Evolutionary conservation across 2,888 invertebrate species (phyloP).

Genomic region (Ecliptopera silaceata): DNA sequence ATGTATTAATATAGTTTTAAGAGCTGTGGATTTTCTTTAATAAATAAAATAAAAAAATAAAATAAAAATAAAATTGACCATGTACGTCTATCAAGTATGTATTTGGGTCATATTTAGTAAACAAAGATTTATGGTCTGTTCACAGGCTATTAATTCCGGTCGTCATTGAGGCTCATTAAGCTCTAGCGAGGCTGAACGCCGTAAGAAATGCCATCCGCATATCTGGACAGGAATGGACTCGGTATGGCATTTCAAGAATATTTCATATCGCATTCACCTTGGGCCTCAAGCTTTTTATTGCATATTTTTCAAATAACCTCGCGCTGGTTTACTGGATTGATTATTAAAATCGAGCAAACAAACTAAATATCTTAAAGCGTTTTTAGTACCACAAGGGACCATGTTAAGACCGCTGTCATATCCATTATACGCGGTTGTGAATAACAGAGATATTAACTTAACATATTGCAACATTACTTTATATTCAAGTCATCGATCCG

Average conservation of each 20-base stretch:
- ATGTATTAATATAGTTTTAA: too few relatives aligned
- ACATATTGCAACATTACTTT: slow-evolving; percentile 28
- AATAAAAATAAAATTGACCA: too few relatives aligned
- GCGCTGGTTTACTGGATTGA: not conserved
- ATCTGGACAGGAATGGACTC: slow-evolving; percentile 13
- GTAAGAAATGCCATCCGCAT: slow-evolving; percentile 27
- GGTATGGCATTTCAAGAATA: slow-evolving; percentile 19
- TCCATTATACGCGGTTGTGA: slow-evolving; percentile 9
- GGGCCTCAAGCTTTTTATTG: not conserved
- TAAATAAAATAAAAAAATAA: too few relatives aligned
- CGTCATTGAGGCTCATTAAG: slow-evolving; percentile 27
- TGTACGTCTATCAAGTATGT: slow-evolving; percentile 6
- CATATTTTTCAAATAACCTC: not conserved
- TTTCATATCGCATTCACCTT: slow-evolving; percentile 11
- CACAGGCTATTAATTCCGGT: slow-evolving; percentile 21
- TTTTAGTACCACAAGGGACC: slow-evolving; percentile 6
- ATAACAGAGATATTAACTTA: slow-evolving; percentile 29
- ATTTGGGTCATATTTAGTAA: slow-evolving; percentile 28
- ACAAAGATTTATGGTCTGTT: slow-evolving; percentile 25
- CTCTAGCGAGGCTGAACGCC: slow-evolving; percentile 16
- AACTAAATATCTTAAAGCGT: not conserved
- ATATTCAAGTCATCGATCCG: slow-evolving; percentile 35
- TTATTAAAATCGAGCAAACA: not conserved
- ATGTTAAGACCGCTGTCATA: slow-evolving; percentile 15
- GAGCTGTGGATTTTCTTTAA: too few relatives aligned